Evolutionary conservation across 2,113 vertebrate species (phyloP).

Genomic region (Trinectes maculatus): DNA sequence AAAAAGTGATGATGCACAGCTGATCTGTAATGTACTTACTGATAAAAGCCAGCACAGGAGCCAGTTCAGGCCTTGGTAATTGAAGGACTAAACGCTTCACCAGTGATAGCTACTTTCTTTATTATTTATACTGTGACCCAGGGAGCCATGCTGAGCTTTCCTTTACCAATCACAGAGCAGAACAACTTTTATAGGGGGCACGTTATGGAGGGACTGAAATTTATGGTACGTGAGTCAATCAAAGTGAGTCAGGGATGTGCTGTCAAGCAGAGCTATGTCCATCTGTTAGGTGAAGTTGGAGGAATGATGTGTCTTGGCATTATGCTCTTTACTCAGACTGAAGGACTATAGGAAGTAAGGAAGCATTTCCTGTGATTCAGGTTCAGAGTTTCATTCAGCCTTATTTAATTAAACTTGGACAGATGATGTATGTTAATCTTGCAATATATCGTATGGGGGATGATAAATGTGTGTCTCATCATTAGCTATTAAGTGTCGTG

Average conservation of each 20-base stretch:
- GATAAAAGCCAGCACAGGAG: constrained; percentile 19
- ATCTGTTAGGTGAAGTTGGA: neutral
- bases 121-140: constrained; percentile 10
- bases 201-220: neutral
- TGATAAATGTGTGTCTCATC: neutral
- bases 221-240: neutral
- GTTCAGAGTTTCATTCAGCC: neutral
- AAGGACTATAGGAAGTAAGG: no score
- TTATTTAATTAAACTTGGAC: neutral
- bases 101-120: constrained; percentile 8
- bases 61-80: constrained; percentile 13
- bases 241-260: neutral
- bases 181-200: neutral
- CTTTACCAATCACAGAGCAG: constrained; percentile 31
- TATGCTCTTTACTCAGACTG: neutral
- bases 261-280: neutral
- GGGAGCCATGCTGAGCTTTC: neutral
- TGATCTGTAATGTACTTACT: constrained; percentile 38
- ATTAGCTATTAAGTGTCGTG: neutral
- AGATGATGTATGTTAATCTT: neutral
- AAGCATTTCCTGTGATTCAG: neutral
- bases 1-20: constrained; percentile 52
- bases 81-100: constrained; percentile 30
- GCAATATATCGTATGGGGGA: neutral
- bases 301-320: neutral